Base-by-base conservation (phyloP, 1,140 invertebrate genomes). In the Sycophaga agraensis region DNA sequence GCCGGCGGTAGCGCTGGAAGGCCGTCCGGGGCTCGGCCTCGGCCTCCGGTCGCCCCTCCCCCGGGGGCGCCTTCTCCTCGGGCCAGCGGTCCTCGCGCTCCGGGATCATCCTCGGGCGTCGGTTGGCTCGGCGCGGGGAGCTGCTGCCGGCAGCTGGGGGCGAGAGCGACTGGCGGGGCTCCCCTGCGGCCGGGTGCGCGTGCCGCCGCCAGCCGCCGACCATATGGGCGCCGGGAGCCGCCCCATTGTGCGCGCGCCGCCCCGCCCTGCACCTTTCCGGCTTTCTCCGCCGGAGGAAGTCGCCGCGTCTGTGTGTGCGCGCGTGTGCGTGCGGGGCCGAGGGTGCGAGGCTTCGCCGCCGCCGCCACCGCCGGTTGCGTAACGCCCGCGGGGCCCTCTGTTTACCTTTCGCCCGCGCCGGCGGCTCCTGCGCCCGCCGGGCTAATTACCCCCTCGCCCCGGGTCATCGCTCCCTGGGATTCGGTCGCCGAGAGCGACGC, bases 1-100 rank as follows among this genome's bases (percentile, higher is more conserved):
- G 70, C 37, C 70, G 68, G 51, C 70, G 68, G 53, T 77, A 78
- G 66, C 72, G 69, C 16, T 67, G 70, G 75, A 75, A 78, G 0
- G 76, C 76, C 9, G 73, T 77, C 28, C 28, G 28, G 28, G 11
- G 28, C 28, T 6, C 28, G 5, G 28, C 28, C 28, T 4, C 28
- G 5, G 28, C 40, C 39, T 31, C 11, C 14, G 3, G 2, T 34
- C 22, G 0, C 2, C 4, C 4, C 21, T 22, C 14, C 11, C n/a
- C 39, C 51, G 17, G 11, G 24, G 16, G n/a, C n/a, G 14, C n/a
- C 17, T n/a, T n/a, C 28, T 31, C 28, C 28, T 2, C 22, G 21
- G n/a, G 3, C 7, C 1, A 3, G 9, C 22, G 21, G n/a, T 7
- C 7, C 1, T 2, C 17, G 28, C 34, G 17, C 12, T 12, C 34